Evolutionary conservation across 2,113 vertebrate genomes (phyloP), one percentile per base, ranked within the genome.

Genomic region (Burhinus bistriatus): DNA sequence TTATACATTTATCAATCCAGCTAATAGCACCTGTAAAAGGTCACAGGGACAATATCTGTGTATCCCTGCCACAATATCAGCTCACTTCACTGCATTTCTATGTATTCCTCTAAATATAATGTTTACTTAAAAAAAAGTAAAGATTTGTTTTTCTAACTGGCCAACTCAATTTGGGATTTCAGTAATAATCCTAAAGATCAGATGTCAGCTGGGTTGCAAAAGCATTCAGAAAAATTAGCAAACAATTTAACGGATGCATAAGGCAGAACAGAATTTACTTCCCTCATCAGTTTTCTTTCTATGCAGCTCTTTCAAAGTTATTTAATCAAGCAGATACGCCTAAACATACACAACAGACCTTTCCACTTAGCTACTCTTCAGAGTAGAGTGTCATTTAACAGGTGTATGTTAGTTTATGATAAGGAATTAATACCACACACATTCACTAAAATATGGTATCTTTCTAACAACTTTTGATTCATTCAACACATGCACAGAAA

Each of bases 191-290:
- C 79, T 94, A 79, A 89, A 83, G 89, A 95, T 91, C 70, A 73
- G 42, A 77, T 47, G 62, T 80, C 78, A 96, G 91, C 45, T 85
- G 84, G 38, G 54, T 36, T 94, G 49, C 94, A 96, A 89, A 95
- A 80, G 78, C 91, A 91, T 93, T 96, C 84, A 93, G 45, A 94
- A 95, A 87, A 86, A 91, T 47, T 90, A 80, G 81, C 29, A 80
- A 91, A 82, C 73, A 91, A 89, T 61, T 87, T 93, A 94, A 95
- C 80, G 87, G 95, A 95, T 25, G 91, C 80, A 94, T 69, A 95
- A 80, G 49, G 93, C 87, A 95, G 93, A 97, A 95, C 47, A 97
- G 91, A 97, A 95, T 95, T 93, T 85, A 95, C 89, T 76, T 90
- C 75, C 38, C 91, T 97, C 93, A 97, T 91, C 93, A 95, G 71